Evolutionary conservation across 2,888 invertebrate species (phyloP).

Genomic region (Drosophila ezoana): DNA sequence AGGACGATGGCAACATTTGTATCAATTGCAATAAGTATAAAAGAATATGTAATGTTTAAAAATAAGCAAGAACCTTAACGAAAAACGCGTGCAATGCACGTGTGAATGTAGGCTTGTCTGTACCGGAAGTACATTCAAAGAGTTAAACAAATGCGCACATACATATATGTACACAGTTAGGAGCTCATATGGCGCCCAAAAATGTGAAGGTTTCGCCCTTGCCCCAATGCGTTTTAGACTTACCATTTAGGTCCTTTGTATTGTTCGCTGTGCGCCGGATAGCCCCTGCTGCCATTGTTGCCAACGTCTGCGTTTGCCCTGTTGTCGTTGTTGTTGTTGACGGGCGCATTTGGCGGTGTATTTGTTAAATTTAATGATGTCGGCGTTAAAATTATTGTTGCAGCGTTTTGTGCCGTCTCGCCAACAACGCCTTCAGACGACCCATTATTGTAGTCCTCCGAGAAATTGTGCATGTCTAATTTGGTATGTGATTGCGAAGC

Average conservation of each 20-base stretch:
- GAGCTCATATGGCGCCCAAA: conserved; percentile 5
- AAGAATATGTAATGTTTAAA: conserved; percentile 45
- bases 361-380: conserved; percentile 82
- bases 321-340: too few species aligned
- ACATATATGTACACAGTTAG: conserved; percentile 26
- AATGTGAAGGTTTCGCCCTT: conserved; percentile 26
- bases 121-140: conserved; percentile 78
- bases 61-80: conserved; percentile 47
- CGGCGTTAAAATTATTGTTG: conserved; percentile 83
- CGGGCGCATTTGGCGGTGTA: conserved; percentile 60
- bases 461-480: conserved; percentile 81
- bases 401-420: conserved; percentile 69
- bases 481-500: conserved; percentile 68
- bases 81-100: conserved; percentile 72
- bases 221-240: conserved; percentile 71
- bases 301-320: conserved; percentile 35
- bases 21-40: conserved; percentile 57
- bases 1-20: conserved; percentile 43
- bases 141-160: conserved; percentile 73
- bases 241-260: conserved; percentile 84
- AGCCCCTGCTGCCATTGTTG: conserved; percentile 44
- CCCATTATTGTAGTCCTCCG: conserved; percentile 68
- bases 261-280: conserved; percentile 58
- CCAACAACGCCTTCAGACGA: conserved; percentile 29
- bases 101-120: conserved; percentile 45